A percentile compares a stretch with the other conserved stretches of the same genome.
Conservation (phyloP, 2,888 invertebrate species). For the Epinotia demarniana region DNA sequence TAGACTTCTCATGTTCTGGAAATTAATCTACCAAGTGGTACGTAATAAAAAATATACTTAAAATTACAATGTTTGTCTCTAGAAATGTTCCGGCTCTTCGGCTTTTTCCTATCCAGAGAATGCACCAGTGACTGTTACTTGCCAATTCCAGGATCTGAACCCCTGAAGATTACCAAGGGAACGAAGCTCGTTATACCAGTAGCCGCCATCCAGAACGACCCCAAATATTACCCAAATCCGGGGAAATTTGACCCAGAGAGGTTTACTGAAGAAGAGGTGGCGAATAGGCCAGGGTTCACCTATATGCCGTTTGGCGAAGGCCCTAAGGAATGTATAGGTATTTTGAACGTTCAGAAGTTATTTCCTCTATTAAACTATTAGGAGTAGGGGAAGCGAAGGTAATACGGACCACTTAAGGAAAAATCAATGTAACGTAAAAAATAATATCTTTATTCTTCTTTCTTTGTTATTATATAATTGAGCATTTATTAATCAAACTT, state of each 20-base stretch:
- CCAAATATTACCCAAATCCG: constrained; percentile 76
- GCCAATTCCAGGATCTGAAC: constrained; percentile 41
- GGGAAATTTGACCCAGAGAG: constrained; percentile 81
- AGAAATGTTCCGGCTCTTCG: constrained; percentile 60
- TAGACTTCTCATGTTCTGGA: background rate
- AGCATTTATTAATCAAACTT: too few relatives aligned
- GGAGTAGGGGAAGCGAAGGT: too few relatives aligned
- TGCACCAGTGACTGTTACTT: constrained; percentile 54
- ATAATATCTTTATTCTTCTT: too few relatives aligned
- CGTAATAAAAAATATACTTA: too few relatives aligned
- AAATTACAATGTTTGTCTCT: constrained; percentile 18
- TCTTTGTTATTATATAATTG: too few relatives aligned
- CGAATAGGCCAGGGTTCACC: constrained; percentile 54
- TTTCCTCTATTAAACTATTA: too few relatives aligned
- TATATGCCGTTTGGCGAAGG: constrained; percentile 71
- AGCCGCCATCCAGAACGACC: constrained; percentile 73
- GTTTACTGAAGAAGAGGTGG: constrained; percentile 67
- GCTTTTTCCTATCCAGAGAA: constrained; percentile 53
- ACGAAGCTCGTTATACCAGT: constrained; percentile 63
- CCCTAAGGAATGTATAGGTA: constrained; percentile 68
- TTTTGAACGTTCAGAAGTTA: background rate
- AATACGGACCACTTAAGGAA: too few relatives aligned
- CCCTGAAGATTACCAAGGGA: constrained; percentile 46
- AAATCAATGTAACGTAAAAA: too few relatives aligned
- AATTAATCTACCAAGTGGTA: too few relatives aligned